Evolutionary conservation across 1,140 invertebrate species (phyloP).

Genomic region (Camponotus pennsylvanicus): DNA sequence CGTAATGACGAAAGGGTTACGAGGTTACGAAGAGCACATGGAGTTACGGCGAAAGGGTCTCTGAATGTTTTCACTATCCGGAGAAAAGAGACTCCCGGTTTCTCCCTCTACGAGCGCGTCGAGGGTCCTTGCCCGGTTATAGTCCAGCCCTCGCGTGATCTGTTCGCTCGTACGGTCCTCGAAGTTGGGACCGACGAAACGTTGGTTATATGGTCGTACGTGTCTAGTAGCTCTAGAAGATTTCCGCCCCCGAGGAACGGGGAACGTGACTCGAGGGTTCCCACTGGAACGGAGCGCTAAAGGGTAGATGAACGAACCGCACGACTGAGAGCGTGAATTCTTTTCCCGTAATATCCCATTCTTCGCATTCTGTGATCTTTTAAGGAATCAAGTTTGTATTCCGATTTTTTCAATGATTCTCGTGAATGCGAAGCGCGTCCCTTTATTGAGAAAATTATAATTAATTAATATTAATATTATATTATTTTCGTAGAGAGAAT

Average conservation of each 20-base stretch:
- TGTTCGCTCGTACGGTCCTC: conserved; percentile 5
- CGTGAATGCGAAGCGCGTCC: background rate
- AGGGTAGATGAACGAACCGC: conserved; percentile 20
- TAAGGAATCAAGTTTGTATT: conserved; percentile 11
- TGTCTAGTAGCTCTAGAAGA: conserved; percentile 55
- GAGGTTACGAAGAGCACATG: conserved; percentile 30
- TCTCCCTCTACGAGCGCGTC: conserved; percentile 23
- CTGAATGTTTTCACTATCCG: conserved; percentile 20
- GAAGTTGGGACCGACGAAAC: conserved; percentile 38
- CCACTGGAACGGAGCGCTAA: conserved; percentile 17
- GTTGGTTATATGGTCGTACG: conserved; percentile 48
- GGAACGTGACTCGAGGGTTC: conserved; percentile 57
- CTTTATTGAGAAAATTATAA: background rate
- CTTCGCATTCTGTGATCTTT: background rate
- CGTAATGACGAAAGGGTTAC: conserved; percentile 40
- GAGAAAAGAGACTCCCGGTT: conserved; percentile 8
- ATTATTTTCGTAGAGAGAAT: background rate
- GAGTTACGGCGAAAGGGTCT: background rate
- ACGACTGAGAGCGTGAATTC: conserved; percentile 16
- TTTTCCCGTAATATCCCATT: background rate
- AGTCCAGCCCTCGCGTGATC: conserved; percentile 42
- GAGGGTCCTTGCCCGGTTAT: conserved; percentile 48
- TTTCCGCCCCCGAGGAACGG: conserved; percentile 37
- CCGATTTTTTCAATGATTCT: background rate
- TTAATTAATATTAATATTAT: background rate